A percentile compares a stretch with the other conserved stretches of the same genome.
phyloP scores from a whole-genome alignment of 2,113 vertebrate genomes.

The Eidolon helvum region DNA sequence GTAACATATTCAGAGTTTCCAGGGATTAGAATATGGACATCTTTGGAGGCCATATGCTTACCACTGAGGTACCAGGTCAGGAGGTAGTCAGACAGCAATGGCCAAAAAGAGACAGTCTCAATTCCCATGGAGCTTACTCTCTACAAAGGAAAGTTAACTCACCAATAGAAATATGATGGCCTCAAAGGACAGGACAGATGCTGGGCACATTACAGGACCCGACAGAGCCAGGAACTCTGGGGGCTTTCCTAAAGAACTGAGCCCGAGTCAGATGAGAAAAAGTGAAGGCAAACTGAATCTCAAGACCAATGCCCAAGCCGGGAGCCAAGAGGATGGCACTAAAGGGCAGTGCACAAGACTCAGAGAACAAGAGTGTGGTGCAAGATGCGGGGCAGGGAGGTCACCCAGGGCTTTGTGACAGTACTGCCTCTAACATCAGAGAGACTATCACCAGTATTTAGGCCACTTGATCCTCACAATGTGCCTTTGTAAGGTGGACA shows the following conservation, averaged over 20 bases:
- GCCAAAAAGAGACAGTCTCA: neutral
- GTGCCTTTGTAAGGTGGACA: no score
- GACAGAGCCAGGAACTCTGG: neutral
- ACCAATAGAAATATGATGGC: neutral
- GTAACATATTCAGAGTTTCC: neutral
- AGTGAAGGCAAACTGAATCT: neutral
- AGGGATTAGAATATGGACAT: fast-evolving
- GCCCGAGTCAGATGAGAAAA: neutral
- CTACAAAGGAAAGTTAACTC: neutral
- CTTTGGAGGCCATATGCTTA: neutral
- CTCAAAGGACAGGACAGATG: neutral
- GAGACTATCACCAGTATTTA: neutral
- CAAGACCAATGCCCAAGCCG: neutral
- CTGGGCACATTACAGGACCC: neutral
- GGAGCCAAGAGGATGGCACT: neutral
- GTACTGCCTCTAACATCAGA: neutral
- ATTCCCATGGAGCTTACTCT: neutral
- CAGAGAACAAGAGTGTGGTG: neutral
- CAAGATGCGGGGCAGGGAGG: neutral
- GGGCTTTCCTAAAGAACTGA: neutral
- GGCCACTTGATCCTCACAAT: neutral
- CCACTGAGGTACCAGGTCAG: neutral
- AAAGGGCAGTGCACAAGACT: neutral
- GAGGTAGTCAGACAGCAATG: neutral
- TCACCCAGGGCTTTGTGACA: neutral